Evolutionary conservation across 2,797 vertebrate genomes (phyloP).

Genomic region (Pseudochirops corinnae): DNA sequence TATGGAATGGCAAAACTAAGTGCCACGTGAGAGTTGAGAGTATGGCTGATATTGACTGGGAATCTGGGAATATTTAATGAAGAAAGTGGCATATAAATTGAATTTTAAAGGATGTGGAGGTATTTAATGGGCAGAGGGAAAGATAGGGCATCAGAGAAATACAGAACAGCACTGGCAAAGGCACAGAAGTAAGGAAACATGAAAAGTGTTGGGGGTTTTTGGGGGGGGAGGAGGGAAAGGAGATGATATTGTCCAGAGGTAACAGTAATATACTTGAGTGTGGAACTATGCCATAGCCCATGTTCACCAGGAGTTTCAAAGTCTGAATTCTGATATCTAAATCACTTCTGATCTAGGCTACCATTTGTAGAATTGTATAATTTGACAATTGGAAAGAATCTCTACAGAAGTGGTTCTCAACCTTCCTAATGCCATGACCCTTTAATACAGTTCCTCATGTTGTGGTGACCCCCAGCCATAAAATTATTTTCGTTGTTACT

Average conservation of each 20-base stretch:
- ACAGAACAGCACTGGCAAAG: background rate
- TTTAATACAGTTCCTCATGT: no score
- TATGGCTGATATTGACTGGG: background rate
- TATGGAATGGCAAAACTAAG: background rate
- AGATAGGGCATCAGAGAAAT: background rate
- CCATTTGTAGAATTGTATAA: background rate
- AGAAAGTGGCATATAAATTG: background rate
- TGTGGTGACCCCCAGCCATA: no score
- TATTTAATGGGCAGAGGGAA: background rate
- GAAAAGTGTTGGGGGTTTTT: background rate
- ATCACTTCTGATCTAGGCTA: background rate
- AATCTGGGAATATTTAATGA: background rate
- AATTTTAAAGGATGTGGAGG: background rate
- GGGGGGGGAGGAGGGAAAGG: background rate
- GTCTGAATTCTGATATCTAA: background rate
- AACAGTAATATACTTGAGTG: background rate
- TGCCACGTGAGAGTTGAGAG: background rate
- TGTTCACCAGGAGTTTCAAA: background rate
- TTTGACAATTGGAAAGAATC: background rate
- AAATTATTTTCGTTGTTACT: no score
- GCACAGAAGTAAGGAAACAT: background rate
- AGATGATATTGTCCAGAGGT: background rate
- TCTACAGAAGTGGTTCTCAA: no score
- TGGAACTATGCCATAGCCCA: background rate
- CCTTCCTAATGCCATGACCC: no score